Percentiles rank a stretch among this genome's conserved stretches.
Evolutionary conservation across 2,797 vertebrate genomes (phyloP).

Genomic region (Manis pentadactyla): DNA sequence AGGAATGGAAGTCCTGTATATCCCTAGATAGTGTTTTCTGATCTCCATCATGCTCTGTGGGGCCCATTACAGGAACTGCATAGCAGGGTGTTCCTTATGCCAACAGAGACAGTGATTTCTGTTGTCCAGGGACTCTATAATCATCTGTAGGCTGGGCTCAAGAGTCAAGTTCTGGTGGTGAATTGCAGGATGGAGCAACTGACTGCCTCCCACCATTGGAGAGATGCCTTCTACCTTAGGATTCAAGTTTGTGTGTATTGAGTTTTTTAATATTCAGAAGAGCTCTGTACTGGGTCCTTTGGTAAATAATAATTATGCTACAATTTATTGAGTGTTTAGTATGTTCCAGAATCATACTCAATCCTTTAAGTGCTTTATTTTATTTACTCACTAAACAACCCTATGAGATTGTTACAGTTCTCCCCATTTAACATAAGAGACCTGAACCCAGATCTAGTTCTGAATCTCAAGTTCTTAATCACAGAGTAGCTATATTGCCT

Average conservation of each 20-base stretch:
- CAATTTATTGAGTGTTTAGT: slow-evolving; percentile 49
- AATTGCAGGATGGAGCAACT: not conserved
- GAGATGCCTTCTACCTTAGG: not conserved
- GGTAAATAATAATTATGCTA: slow-evolving; percentile 51
- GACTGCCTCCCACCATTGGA: slow-evolving; percentile 25
- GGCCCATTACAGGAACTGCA: not conserved
- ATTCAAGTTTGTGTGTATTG: slow-evolving; percentile 36
- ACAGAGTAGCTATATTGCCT: not conserved
- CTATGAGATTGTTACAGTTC: not conserved
- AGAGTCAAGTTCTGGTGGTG: slow-evolving; percentile 1
- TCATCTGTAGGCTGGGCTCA: not conserved
- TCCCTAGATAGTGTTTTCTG: slow-evolving; percentile 6
- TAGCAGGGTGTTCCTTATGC: slow-evolving; percentile 9
- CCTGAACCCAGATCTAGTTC: not conserved
- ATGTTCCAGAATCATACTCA: not conserved
- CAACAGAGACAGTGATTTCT: slow-evolving; percentile 2
- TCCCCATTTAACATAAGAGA: slow-evolving; percentile 35
- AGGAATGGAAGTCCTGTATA: not conserved
- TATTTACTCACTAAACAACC: slow-evolving; percentile 27
- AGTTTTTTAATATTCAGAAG: slow-evolving; percentile 48
- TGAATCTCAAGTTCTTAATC: slow-evolving; percentile 35
- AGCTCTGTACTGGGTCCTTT: not conserved
- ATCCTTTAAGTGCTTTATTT: slow-evolving; percentile 19
- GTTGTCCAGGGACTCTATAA: not conserved
- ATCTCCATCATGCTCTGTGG: not conserved